Evolutionary conservation across 2,888 invertebrate genomes (phyloP).

Genomic region (Sepiola atlantica): DNA sequence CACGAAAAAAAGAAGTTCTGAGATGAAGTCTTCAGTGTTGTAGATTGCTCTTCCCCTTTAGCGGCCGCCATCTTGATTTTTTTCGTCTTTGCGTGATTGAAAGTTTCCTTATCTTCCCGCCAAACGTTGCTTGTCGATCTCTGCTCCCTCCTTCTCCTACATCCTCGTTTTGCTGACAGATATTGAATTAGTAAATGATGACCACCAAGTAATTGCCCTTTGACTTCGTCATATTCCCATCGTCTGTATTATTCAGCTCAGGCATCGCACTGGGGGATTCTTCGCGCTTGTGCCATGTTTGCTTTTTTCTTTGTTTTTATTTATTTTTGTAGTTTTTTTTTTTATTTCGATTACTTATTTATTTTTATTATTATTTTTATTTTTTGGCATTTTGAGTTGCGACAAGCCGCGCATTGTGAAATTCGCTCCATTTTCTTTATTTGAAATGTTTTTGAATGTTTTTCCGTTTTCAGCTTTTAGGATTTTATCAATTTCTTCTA

Average conservation of each 20-base stretch:
- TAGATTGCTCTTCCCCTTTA: too few relatives aligned
- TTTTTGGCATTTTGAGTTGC: not conserved
- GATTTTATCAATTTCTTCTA: not conserved
- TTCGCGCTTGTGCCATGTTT: not conserved
- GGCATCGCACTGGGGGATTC: not conserved
- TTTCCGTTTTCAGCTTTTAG: not conserved
- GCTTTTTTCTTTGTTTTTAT: not conserved
- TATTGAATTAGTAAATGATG: conserved; percentile 32
- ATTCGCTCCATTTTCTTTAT: not conserved
- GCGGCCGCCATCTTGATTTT: too few relatives aligned
- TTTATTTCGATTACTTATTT: not conserved
- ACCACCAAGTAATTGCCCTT: not conserved
- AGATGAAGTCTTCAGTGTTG: not conserved
- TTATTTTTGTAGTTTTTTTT: not conserved
- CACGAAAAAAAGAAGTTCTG: not conserved
- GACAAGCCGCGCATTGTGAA: not conserved
- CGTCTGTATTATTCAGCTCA: not conserved
- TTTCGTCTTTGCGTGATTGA: not conserved
- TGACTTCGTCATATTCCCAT: not conserved
- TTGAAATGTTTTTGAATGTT: not conserved
- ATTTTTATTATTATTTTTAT: too few relatives aligned
- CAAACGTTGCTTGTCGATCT: not conserved
- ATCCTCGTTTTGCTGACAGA: not conserved
- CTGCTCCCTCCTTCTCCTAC: not conserved
- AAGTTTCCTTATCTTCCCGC: not conserved